Evolutionary conservation across 2,797 vertebrate genomes (phyloP), one percentile per base, ranked within the genome.

Genomic region (Garrulus glandarius): DNA sequence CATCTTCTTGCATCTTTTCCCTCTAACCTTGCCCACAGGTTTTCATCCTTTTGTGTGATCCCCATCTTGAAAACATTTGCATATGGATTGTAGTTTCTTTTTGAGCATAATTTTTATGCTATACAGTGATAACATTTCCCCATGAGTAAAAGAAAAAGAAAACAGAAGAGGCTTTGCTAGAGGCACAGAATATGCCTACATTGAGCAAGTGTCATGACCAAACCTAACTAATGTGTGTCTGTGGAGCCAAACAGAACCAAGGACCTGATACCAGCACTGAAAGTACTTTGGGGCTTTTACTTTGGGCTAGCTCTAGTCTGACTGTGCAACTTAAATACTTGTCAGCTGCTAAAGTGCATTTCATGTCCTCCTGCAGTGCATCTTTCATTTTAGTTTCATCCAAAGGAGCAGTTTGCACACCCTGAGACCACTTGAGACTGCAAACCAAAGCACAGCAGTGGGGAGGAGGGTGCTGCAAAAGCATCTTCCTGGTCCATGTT

Each of bases 371-470:
- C 32, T 60, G 39, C 64, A 68, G 18, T 37, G 55, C 20, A 26
- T 53, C 34, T 44, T 64, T 43, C 13, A 3, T 16, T 71, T 76
- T 14, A 6, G 7, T 23, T 32, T 68, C 32, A 52, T 39, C 68
- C 32, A 56, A 39, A 44, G 13, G 19, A 26, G 13, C 23, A 49
- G 46, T 80, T 46, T 80, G 29, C 19, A 41, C 6, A 3, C 22
- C 37, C 41, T 32, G 55, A 68, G 44, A 39, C 12, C 1, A 0
- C 55, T 24, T 1, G 0, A 18, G 39, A 13, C 14, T 41, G 30
- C 44, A 78, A 46, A 61, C 3, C 15, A 41, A 60, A 71, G 41
- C 50, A 20, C 18, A n/a, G 6, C 1, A 20, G 29, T 1, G 10
- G 14, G 30, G 18, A 44, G 26, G 23, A 79, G 22, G 12, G 4